Evolutionary conservation across 1,140 invertebrate species (phyloP).

Genomic region (Zaprionus capensis): DNA sequence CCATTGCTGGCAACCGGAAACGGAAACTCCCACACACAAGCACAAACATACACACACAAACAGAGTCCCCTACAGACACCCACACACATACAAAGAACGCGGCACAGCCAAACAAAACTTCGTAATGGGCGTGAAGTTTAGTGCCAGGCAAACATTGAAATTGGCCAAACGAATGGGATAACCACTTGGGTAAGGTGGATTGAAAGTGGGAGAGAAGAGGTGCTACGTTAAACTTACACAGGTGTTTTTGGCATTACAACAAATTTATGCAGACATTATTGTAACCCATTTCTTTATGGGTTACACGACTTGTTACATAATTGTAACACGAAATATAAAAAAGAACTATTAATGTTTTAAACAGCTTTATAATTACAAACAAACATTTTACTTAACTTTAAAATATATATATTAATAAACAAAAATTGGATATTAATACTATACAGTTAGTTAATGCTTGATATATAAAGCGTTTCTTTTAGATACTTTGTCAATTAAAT

Average conservation of each 20-base stretch:
- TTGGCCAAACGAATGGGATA: constrained; percentile 9
- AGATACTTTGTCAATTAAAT: no score
- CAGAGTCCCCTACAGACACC: neutral
- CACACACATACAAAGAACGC: constrained; percentile 1
- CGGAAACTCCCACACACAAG: constrained; percentile 31
- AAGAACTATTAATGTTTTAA: no score
- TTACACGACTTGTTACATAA: neutral
- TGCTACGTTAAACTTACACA: neutral
- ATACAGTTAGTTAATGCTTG: no score
- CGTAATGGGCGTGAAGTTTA: constrained; percentile 14
- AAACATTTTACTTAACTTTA: no score
- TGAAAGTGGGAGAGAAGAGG: neutral
- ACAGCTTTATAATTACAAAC: no score
- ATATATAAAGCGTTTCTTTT: no score
- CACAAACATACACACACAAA: neutral
- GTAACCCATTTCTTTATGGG: neutral
- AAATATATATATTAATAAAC: no score
- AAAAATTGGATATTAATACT: fast-evolving
- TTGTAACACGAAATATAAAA: no score
- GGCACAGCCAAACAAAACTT: constrained; percentile 17
- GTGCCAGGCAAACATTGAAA: neutral
- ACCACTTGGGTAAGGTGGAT: neutral
- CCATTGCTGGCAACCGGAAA: constrained; percentile 32
- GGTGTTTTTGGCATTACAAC: neutral
- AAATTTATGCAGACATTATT: constrained; percentile 1